phyloP scores from a whole-genome alignment of 2,888 invertebrate genomes.

The Rhodophaea formosa region DNA sequence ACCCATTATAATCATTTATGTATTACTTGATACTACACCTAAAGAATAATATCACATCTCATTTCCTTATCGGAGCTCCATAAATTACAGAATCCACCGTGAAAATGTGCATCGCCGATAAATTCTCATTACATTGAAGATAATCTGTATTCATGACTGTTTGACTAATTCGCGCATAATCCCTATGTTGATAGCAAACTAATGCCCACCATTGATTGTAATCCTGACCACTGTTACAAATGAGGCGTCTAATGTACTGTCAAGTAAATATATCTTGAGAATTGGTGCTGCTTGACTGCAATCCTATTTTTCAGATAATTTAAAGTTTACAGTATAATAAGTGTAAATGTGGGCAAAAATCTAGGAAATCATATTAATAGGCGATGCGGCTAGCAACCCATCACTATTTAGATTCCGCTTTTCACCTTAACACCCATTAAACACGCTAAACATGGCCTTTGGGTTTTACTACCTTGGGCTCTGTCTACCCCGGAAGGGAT shows the following conservation, averaged over 20 bases:
- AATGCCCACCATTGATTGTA: conserved; percentile 54
- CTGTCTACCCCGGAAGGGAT: too few relatives aligned
- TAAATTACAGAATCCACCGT: neutral
- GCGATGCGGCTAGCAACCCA: too few relatives aligned
- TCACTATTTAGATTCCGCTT: too few relatives aligned
- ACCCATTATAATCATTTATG: too few relatives aligned
- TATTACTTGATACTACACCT: neutral
- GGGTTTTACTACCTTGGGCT: too few relatives aligned
- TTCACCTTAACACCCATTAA: too few relatives aligned
- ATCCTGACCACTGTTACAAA: conserved; percentile 37
- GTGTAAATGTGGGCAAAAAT: too few relatives aligned
- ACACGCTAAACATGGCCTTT: too few relatives aligned
- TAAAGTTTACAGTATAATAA: neutral
- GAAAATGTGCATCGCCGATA: conserved; percentile 2
- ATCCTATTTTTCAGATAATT: neutral
- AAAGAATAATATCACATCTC: neutral
- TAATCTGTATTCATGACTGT: conserved; percentile 6
- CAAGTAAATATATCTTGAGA: neutral
- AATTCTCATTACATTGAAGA: conserved; percentile 15
- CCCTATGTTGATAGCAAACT: conserved; percentile 52
- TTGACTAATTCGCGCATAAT: conserved; percentile 38
- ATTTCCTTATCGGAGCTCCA: neutral
- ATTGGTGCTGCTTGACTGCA: neutral
- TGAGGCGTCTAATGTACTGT: neutral
- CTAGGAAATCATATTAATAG: too few relatives aligned